These are phyloP conservation scores for Papilio gigon DNA, from an alignment of 2,888 invertebrate species.

Conservation along the genomic window DNA sequence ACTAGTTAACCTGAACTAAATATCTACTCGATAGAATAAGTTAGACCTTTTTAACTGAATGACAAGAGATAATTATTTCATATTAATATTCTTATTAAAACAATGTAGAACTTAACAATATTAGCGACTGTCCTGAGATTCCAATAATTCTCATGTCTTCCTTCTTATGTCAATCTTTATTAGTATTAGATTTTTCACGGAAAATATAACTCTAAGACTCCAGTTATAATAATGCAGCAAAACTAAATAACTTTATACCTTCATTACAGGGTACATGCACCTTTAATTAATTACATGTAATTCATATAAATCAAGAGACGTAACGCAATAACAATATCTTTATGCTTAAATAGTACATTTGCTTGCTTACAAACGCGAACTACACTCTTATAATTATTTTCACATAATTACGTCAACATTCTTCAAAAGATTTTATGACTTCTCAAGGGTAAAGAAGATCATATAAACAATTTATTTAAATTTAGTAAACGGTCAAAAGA, in stretches of 20 bases:
- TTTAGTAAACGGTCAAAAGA: constrained; percentile 12
- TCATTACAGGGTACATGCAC: no score
- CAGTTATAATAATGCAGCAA: no score
- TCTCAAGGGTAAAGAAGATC: constrained; percentile 24
- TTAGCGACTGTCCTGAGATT: not conserved
- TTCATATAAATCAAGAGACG: no score
- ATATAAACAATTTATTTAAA: constrained; percentile 17
- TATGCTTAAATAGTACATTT: no score
- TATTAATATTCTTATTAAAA: not conserved
- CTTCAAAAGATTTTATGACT: constrained; percentile 4
- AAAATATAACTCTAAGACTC: no score
- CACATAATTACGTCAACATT: constrained; percentile 11
- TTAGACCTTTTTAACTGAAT: not conserved
- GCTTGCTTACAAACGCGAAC: no score
- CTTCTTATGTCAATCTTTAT: not conserved
- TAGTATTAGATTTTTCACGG: not conserved
- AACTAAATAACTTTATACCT: no score
- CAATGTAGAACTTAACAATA: not conserved
- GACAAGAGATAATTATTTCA: not conserved
- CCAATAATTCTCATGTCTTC: not conserved
- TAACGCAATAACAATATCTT: no score
- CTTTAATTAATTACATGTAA: no score
- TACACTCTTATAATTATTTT: not conserved
- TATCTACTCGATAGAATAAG: not conserved
- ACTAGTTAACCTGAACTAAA: not conserved